Evolutionary conservation across 2,113 vertebrate species (phyloP).

Genomic region (Calyptomena viridis): DNA sequence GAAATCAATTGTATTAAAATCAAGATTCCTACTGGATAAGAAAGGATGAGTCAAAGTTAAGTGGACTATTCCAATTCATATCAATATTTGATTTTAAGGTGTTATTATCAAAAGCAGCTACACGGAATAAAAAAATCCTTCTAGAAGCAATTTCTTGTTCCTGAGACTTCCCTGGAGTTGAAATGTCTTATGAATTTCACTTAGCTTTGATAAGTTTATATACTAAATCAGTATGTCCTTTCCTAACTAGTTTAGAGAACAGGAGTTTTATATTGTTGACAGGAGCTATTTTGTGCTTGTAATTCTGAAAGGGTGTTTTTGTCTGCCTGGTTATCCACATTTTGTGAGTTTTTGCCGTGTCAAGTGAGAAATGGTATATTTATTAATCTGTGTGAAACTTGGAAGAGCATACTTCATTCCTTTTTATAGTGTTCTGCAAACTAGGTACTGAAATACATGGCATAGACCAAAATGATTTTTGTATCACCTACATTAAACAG

Average conservation of each 20-base stretch:
- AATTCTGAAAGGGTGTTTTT: conserved; percentile 6
- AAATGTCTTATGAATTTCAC: neutral
- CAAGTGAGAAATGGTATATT: conserved; percentile 22
- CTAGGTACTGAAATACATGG: neutral
- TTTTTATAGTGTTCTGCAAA: neutral
- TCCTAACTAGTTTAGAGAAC: conserved; percentile 37
- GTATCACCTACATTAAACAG: neutral
- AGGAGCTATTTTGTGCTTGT: conserved; percentile 24
- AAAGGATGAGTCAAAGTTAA: neutral
- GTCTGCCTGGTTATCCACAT: conserved; percentile 2
- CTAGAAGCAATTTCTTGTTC: neutral
- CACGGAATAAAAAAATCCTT: neutral
- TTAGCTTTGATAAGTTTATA: neutral
- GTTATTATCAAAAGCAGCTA: neutral
- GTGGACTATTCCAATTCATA: neutral
- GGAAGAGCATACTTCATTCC: neutral
- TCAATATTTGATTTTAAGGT: neutral
- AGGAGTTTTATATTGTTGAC: neutral
- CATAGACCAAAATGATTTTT: neutral
- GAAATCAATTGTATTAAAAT: neutral
- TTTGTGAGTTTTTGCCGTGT: conserved; percentile 23
- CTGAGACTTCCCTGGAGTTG: neutral
- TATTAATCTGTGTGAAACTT: conserved; percentile 34
- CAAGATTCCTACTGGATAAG: neutral
- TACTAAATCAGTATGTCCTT: conserved; percentile 1